Base-by-base conservation (phyloP, 92 coral and sea anemone genomes). In the Desmophyllum pertusum region DNA sequence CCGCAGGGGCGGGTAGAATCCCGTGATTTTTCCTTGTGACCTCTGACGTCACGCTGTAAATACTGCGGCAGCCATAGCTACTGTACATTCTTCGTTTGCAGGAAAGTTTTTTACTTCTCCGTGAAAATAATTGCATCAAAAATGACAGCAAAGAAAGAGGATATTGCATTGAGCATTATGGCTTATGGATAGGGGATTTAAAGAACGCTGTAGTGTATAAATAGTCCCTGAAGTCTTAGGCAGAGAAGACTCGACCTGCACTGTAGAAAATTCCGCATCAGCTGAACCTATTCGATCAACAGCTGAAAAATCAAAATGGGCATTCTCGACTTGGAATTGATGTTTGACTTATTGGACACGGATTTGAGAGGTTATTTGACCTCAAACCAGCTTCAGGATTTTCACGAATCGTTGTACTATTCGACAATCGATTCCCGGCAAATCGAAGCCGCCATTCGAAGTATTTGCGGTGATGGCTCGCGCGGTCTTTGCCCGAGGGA, bases 341-440 rank as follows among this genome's bases (percentile, higher is more conserved):
- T 96, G 98, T 96, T 96, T 64, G 99, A 96, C 73, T 85, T 94
- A 52, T 79, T 96, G 70, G 99, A 96, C 80, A 92, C 98, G 13
- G 90, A 87, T 18, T 70, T 92, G 74, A 80, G 86, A 36, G 98
- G 99, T 1, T 94, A 89, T 83, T 50, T 96, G 55, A 91, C 95
- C 37, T 72, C 93, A 45, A 89, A 86, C 41, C 98, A 96, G 81
- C 91, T 96, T 11, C 91, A 86, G 48, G 97, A 92, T 35, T 96
- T 96, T 68, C 96, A 92, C 78, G 89, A 89, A 81, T 94, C 90
- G 48, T 83, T 94, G 33, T 89, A 94, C 59, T 94, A 86, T 71
- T 65, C 92, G 0, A 88, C 91, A 62, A 78, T 94, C 82, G 99
- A 96, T 72, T 79, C 87, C 36, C 90, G 88, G 76, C 99, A 96